These are phyloP conservation scores for Lymantria monacha DNA, from an alignment of 2,888 invertebrate species.

Conservation along the genomic window DNA sequence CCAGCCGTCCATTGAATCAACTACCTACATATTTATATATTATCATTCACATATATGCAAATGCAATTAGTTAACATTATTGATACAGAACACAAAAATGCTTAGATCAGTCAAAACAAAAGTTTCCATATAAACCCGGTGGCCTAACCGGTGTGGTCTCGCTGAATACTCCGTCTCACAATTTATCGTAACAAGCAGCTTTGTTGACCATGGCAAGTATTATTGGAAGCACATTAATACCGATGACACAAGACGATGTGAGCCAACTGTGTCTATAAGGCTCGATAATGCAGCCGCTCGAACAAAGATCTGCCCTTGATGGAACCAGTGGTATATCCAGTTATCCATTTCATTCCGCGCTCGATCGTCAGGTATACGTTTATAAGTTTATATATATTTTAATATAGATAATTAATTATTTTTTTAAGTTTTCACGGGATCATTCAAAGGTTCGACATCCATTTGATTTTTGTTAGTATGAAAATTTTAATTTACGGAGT, in stretches of 20 bases:
- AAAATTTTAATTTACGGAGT: too few species aligned
- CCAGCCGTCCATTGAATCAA: background rate
- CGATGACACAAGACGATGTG: slow-evolving; percentile 77
- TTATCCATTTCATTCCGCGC: slow-evolving; percentile 24
- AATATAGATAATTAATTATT: too few species aligned
- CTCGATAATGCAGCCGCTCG: slow-evolving; percentile 59
- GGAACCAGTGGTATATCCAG: slow-evolving; percentile 42
- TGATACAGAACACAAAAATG: slow-evolving; percentile 18
- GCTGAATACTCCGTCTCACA: slow-evolving; percentile 58
- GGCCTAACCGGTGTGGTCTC: slow-evolving; percentile 68
- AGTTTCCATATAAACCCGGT: slow-evolving; percentile 27
- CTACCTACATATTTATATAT: background rate
- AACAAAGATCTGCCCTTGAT: slow-evolving; percentile 75
- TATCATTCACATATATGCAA: background rate
- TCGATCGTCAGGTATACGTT: background rate
- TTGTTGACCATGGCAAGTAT: slow-evolving; percentile 71
- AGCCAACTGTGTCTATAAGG: slow-evolving; percentile 77
- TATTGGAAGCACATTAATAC: slow-evolving; percentile 76
- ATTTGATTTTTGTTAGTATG: too few species aligned
- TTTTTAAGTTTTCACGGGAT: too few species aligned
- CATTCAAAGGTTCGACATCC: too few species aligned
- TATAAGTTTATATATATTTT: background rate
- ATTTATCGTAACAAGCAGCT: slow-evolving; percentile 68
- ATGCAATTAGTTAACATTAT: slow-evolving; percentile 1
- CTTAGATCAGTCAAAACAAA: slow-evolving; percentile 17